phyloP scores from a whole-genome alignment of 2,797 vertebrate species.

The Gambusia yucatana region DNA sequence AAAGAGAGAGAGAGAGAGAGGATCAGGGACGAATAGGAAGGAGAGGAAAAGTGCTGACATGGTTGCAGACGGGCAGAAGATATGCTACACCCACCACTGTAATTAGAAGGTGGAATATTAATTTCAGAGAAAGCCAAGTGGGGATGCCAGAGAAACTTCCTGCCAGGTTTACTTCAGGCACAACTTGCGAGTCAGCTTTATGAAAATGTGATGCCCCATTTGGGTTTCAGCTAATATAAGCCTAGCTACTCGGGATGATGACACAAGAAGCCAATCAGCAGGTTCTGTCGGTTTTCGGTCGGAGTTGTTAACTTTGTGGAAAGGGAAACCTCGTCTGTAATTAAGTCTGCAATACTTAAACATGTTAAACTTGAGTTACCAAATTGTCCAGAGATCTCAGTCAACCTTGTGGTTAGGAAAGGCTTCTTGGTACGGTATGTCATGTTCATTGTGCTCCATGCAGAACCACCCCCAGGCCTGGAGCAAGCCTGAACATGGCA shows the following conservation, averaged over 20 bases:
- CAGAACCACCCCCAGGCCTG: conserved; percentile 28
- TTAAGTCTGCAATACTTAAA: conserved; percentile 9
- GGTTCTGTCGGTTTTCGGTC: conserved; percentile 32
- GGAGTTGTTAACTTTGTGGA: conserved; percentile 11
- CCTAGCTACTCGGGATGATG: conserved; percentile 12
- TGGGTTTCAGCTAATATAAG: conserved; percentile 25
- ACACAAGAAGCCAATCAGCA: conserved; percentile 39
- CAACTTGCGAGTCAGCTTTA: conserved; percentile 18
- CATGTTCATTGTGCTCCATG: conserved; percentile 36
- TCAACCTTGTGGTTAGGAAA: conserved; percentile 5
- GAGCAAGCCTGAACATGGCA: conserved; percentile 66
- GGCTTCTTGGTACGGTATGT: neutral
- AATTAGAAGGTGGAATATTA: conserved; percentile 66
- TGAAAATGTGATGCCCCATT: conserved; percentile 11
- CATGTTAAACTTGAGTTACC: neutral
- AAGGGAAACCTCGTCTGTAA: conserved; percentile 32
- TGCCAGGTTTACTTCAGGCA: conserved; percentile 32
- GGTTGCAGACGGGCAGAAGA: conserved; percentile 25
- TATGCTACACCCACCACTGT: conserved; percentile 53
- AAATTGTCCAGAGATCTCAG: neutral
- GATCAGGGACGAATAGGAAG: conserved; percentile 15
- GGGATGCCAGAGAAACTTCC: conserved; percentile 24
- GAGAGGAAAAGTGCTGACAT: conserved; percentile 36
- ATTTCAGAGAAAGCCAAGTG: conserved; percentile 41
- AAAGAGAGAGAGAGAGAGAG: conserved; percentile 19